Conservation (phyloP, 2,113 vertebrate genomes). For the Uria aalge region DNA sequence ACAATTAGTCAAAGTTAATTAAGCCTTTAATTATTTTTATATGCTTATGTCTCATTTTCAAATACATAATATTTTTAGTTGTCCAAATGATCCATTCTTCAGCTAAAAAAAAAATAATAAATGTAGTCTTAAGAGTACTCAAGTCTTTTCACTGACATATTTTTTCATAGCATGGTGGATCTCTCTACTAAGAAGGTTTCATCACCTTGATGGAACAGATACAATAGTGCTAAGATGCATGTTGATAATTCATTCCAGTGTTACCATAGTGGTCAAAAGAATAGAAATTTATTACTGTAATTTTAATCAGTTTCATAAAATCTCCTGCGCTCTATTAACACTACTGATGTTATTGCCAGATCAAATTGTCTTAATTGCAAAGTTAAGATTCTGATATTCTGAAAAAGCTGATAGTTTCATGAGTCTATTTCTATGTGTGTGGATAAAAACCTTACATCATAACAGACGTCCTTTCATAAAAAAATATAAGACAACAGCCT, state of each 20-base stretch:
- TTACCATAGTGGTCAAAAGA: not conserved
- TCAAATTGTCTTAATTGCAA: not conserved
- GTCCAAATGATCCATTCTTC: not conserved
- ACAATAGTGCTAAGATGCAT: not conserved
- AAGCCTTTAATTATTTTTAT: not conserved
- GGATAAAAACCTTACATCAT: not conserved
- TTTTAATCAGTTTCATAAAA: not conserved
- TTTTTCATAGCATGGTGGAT: not conserved
- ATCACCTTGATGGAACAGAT: not conserved
- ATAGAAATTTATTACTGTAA: not conserved
- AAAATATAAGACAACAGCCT: not conserved
- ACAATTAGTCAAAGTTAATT: not conserved
- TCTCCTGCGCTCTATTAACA: not conserved
- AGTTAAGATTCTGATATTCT: not conserved
- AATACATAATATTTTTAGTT: not conserved
- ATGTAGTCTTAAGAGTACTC: fast-evolving
- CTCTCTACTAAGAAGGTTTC: not conserved
- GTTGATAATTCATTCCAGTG: not conserved
- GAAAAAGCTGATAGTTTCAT: not conserved
- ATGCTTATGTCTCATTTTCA: not conserved
- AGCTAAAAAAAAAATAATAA: not conserved
- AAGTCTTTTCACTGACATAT: not conserved
- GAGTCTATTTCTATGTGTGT: not conserved
- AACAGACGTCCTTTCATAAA: not conserved
- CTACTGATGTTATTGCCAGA: not conserved